Evolutionary conservation across 2,797 vertebrate species (phyloP).

Genomic region (Lemur catta): DNA sequence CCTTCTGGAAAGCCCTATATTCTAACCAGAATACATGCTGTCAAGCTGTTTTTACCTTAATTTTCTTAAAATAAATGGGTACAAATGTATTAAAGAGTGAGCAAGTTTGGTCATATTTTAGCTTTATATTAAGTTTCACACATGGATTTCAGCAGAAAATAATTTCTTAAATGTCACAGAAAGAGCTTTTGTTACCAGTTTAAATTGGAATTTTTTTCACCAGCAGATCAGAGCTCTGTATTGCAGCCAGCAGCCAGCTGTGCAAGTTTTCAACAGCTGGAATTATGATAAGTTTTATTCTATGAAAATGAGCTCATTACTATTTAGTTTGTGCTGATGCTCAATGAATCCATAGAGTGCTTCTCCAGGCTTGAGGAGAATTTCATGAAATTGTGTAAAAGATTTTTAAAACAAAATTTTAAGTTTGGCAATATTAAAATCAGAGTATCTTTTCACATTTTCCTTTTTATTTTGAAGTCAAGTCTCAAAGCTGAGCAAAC

Average conservation of each 20-base stretch:
- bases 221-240: conserved; percentile 61
- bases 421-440: conserved; percentile 9
- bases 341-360: conserved; percentile 63
- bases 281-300: conserved; percentile 77
- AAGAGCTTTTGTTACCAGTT: conserved; percentile 70
- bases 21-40: conserved; percentile 40
- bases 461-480: background rate
- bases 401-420: conserved; percentile 27
- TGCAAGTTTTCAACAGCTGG: conserved; percentile 81
- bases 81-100: background rate
- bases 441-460: background rate
- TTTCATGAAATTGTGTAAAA: conserved; percentile 21
- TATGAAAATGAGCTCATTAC: conserved; percentile 77
- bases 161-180: conserved; percentile 52
- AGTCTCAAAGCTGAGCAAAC: background rate
- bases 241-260: conserved; percentile 73
- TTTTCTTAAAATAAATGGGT: conserved; percentile 57
- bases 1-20: conserved; percentile 22
- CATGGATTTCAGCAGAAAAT: conserved; percentile 51
- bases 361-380: background rate
- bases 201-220: conserved; percentile 67
- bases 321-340: conserved; percentile 60
- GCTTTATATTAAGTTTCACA: conserved; percentile 43
- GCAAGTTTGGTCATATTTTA: background rate
- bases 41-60: conserved; percentile 32